These are phyloP conservation scores for Myotis daubentonii DNA, from an alignment of 2,797 vertebrate genomes.

Conservation along the genomic window DNA sequence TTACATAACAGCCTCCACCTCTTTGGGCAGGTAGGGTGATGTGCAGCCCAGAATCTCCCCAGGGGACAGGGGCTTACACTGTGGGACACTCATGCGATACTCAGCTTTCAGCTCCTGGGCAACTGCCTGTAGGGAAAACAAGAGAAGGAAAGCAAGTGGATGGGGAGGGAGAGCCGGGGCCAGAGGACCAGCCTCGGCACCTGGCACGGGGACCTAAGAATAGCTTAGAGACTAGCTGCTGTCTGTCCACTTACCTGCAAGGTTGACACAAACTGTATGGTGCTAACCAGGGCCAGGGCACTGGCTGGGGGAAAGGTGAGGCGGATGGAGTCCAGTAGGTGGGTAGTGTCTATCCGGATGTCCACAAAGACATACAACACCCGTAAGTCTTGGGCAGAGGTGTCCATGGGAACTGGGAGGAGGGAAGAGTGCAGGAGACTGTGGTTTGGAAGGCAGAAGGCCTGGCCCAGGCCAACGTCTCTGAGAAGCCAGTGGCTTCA, in stretches of 20 bases:
- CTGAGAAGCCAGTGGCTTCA: neutral
- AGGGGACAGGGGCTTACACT: constrained; percentile 97
- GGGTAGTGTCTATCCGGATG: constrained; percentile 95
- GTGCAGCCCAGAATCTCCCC: constrained; percentile 98
- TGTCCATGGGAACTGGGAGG: constrained; percentile 93
- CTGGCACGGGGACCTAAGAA: constrained; percentile 28
- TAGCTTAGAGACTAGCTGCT: constrained; percentile 66
- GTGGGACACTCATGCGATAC: constrained; percentile 92
- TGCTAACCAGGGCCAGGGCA: constrained; percentile 96
- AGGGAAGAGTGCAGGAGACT: constrained; percentile 61
- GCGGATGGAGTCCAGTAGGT: constrained; percentile 95
- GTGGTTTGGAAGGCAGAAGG: neutral
- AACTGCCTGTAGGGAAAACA: constrained; percentile 79
- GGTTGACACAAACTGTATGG: constrained; percentile 97
- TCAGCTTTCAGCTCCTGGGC: constrained; percentile 89
- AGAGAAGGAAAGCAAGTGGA: neutral
- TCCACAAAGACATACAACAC: constrained; percentile 99
- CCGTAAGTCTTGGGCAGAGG: constrained; percentile 90
- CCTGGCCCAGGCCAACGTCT: neutral
- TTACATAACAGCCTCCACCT: constrained; percentile 94
- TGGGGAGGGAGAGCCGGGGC: neutral
- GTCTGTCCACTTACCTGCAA: constrained; percentile 91
- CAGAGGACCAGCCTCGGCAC: neutral
- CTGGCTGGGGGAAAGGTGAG: constrained; percentile 91
- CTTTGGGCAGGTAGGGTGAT: constrained; percentile 89